Evolutionary conservation across 2,113 vertebrate genomes (phyloP).

Genomic region (Strigops habroptila): DNA sequence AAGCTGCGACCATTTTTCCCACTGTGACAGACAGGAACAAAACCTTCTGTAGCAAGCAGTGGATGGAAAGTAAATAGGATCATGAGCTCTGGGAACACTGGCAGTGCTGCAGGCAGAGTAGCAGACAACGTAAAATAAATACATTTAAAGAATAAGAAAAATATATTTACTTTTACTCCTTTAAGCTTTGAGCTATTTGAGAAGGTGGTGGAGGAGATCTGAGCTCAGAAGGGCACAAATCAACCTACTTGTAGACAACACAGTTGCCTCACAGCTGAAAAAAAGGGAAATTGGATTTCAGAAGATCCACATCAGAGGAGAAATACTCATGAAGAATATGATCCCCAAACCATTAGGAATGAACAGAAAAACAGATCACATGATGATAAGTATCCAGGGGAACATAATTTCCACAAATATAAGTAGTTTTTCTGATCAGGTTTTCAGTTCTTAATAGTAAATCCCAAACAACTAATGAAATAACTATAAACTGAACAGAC

Average conservation of each 20-base stretch:
- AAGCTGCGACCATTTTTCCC: constrained; percentile 20
- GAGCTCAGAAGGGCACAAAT: neutral
- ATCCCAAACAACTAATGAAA: neutral
- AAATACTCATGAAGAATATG: neutral
- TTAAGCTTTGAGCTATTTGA: neutral
- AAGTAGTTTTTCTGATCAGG: neutral
- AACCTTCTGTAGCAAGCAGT: constrained; percentile 17
- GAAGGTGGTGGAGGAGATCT: neutral
- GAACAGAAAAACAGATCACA: neutral
- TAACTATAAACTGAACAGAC: neutral
- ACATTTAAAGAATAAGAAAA: constrained; percentile 39
- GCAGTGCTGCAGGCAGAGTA: constrained; percentile 28
- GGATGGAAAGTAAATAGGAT: constrained; percentile 59
- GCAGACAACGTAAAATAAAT: constrained; percentile 43
- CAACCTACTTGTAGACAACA: neutral
- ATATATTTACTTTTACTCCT: constrained; percentile 34
- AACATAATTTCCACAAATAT: neutral
- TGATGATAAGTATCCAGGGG: neutral
- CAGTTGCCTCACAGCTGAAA: neutral
- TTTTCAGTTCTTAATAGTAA: neutral
- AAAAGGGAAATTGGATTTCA: neutral
- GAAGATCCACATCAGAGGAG: neutral
- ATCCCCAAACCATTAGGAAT: neutral
- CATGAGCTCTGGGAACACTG: constrained; percentile 38
- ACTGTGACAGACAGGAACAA: constrained; percentile 50